Base-by-base conservation (phyloP, 2,113 vertebrate genomes). In the Tupaia chinensis region DNA sequence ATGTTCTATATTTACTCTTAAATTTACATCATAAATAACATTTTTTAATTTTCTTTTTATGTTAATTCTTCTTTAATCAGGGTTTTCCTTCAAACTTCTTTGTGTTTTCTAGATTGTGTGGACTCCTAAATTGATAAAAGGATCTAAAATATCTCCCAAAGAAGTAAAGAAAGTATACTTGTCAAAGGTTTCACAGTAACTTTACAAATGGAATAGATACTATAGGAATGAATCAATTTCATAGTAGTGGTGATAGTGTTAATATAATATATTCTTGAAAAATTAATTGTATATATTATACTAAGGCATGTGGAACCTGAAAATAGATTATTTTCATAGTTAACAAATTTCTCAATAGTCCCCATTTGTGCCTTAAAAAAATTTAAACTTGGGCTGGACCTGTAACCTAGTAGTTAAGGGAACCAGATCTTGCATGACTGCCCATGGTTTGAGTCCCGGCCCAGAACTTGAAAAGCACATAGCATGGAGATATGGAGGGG, bases 1-100 rank as follows among this genome's bases (percentile, higher is more conserved):
- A 32, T 92, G 9, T 68, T 29, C 54, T 73, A 54, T 58, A 72
- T 77, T 66, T 70, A 68, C 53, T 80, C 20, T 29, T 80, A 72
- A 63, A 5, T 87, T 87, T 77, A 66, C 53, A 78, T 92, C 66
- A 69, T 32, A 70, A 94, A 65, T 84, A 74, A 91, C 90, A 78
- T 69, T 4, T 0, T 1, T 7, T 90, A 58, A 14, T 73, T 89
- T 94, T 92, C 5, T 85, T 90, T 79, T 32, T 80, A 87, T 65
- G 14, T 72, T 80, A 73, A 84, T 81, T 93, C 91, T 32, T 74
- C 16, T 85, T 76, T 85, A 84, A 78, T 85, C 16, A 84, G 68
- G 15, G 81, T 65, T 91, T 86, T 4, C 22, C 56, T n/a, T 69
- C 10, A 80, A 86, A 95, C 81, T 69, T 85, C 12, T 91, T 82